Conservation (phyloP, 2,888 invertebrate species). For the Cantharis rustica region DNA sequence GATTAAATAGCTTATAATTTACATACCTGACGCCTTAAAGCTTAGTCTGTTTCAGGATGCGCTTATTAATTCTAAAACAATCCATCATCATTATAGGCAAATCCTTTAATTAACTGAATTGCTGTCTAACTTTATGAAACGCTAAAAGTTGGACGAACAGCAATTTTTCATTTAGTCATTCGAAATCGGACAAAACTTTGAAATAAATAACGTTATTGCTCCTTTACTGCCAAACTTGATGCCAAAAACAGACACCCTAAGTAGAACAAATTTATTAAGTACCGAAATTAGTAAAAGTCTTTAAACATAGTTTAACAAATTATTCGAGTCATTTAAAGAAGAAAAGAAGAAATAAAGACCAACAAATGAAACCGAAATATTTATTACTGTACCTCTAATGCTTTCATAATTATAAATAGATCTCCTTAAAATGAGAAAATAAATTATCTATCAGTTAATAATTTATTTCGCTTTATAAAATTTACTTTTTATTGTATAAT, state of each 20-base stretch:
- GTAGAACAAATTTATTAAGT: neutral
- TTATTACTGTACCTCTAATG: neutral
- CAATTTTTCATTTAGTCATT: constrained; percentile 39
- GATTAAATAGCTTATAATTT: constrained; percentile 18
- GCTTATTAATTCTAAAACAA: constrained; percentile 47
- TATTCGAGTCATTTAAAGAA: neutral
- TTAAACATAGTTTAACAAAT: neutral
- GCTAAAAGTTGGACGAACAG: constrained; percentile 42
- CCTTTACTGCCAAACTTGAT: neutral
- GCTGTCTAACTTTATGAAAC: constrained; percentile 46
- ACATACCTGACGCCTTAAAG: constrained; percentile 18
- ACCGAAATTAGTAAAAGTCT: neutral
- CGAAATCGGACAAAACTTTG: constrained; percentile 17
- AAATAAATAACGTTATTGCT: constrained; percentile 7
- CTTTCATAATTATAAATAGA: neutral
- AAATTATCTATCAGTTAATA: neutral
- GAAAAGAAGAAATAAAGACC: neutral
- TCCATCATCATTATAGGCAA: constrained; percentile 50
- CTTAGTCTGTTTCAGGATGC: constrained; percentile 32
- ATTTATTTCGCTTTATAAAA: neutral
- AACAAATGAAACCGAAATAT: neutral
- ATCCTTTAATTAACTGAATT: constrained; percentile 49
- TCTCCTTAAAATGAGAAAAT: neutral
- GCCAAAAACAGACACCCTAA: neutral
- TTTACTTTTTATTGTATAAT: neutral